Evolutionary conservation across 2,113 vertebrate species (phyloP).

Genomic region (Phyllostomus discolor): DNA sequence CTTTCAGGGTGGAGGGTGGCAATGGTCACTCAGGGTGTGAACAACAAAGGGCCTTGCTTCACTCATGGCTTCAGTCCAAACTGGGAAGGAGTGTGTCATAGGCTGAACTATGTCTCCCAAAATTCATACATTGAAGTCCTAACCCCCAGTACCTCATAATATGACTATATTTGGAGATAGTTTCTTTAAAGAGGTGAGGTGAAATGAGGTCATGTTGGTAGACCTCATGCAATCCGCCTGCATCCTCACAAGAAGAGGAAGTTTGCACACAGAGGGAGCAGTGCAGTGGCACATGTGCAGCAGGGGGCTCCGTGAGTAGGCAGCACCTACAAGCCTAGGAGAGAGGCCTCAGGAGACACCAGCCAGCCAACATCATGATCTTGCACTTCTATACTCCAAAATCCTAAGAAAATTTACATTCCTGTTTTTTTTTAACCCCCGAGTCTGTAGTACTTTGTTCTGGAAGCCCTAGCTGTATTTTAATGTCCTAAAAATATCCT

Average conservation of each 20-base stretch:
- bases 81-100: background rate
- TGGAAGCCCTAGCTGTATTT: background rate
- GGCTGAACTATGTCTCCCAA: background rate
- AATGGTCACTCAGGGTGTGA: too few species aligned
- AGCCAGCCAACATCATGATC: background rate
- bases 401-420: background rate
- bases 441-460: background rate
- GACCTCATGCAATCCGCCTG: background rate
- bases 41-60: background rate
- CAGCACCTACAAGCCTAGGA: background rate
- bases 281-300: too few species aligned
- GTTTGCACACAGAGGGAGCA: background rate
- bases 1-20: background rate
- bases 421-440: background rate
- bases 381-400: background rate
- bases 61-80: background rate
- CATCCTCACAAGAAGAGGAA: background rate
- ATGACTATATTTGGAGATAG: background rate
- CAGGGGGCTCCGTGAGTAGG: background rate
- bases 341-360: background rate
- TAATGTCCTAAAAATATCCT: background rate
- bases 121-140: background rate
- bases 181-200: background rate
- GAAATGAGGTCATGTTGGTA: background rate
- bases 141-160: background rate